These are phyloP conservation scores for Palythoa heliodiscus DNA, from an alignment of 92 coral and sea anemone genomes.

Conservation along the genomic window DNA sequence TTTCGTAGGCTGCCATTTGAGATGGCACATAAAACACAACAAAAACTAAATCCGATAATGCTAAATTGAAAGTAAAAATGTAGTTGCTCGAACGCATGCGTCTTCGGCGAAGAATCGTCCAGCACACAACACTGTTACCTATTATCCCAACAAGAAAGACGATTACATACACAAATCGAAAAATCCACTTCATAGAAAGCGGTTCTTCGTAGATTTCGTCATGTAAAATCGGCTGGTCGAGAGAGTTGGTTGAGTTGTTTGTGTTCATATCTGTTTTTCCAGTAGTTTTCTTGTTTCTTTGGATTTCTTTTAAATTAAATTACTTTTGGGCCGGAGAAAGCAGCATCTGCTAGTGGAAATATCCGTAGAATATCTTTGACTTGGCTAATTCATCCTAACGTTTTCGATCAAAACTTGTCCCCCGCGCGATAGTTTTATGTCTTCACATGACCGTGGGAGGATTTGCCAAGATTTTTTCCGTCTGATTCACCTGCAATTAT, in stretches of 20 bases:
- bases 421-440: background rate
- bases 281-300: background rate
- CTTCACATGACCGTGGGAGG: background rate
- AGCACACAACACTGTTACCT: conserved; percentile 87
- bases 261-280: background rate
- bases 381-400: background rate
- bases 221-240: background rate
- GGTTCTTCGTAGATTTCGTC: conserved; percentile 64
- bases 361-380: background rate
- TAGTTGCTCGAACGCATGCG: conserved; percentile 91
- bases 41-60: conserved; percentile 82
- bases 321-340: background rate
- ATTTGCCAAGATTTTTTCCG: background rate
- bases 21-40: conserved; percentile 90
- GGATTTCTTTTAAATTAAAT: background rate
- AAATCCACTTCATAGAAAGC: conserved; percentile 74
- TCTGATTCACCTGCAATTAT: conserved; percentile 22
- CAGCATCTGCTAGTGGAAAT: background rate
- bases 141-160: conserved; percentile 84
- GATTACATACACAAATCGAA: conserved; percentile 78
- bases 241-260: conserved; percentile 4
- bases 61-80: conserved; percentile 91
- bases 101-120: conserved; percentile 84
- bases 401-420: background rate
- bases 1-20: conserved; percentile 98